These are phyloP conservation scores for Poecile atricapillus DNA, from an alignment of 2,113 vertebrate species.

Conservation along the genomic window DNA sequence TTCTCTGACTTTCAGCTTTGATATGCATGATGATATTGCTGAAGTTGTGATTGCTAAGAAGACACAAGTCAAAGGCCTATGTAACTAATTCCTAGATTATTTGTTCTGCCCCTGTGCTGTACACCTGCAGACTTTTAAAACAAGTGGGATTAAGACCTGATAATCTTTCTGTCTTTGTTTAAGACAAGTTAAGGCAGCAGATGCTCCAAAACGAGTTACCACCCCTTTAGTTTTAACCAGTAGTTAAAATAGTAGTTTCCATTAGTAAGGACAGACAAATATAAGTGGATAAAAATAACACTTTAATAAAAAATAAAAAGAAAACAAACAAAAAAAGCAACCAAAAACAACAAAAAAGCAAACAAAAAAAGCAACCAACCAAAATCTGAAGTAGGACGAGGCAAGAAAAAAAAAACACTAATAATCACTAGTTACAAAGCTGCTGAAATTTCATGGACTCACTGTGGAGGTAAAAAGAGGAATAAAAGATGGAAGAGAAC, in stretches of 20 bases:
- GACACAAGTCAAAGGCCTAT: fast-evolving
- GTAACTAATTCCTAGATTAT: neutral
- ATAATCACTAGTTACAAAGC: neutral
- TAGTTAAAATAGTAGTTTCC: too few species aligned
- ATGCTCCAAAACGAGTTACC: neutral
- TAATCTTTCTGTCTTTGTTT: neutral
- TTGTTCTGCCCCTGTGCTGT: neutral
- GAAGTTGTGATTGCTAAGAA: neutral
- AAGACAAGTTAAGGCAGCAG: neutral
- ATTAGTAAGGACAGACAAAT: neutral
- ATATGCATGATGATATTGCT: neutral
- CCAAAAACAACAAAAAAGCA: neutral
- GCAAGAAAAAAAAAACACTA: neutral
- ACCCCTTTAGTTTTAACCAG: neutral
- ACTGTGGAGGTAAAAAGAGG: neutral
- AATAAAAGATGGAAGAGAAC: neutral
- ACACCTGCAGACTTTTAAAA: neutral
- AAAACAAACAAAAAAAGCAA: neutral
- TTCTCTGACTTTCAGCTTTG: neutral
- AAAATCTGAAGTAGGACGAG: neutral
- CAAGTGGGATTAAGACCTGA: neutral
- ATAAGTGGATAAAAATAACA: neutral
- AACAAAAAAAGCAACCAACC: neutral
- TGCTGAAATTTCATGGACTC: neutral
- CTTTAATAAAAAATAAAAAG: neutral